Conservation (phyloP, 2,113 vertebrate genomes). For the Lota lota region DNA sequence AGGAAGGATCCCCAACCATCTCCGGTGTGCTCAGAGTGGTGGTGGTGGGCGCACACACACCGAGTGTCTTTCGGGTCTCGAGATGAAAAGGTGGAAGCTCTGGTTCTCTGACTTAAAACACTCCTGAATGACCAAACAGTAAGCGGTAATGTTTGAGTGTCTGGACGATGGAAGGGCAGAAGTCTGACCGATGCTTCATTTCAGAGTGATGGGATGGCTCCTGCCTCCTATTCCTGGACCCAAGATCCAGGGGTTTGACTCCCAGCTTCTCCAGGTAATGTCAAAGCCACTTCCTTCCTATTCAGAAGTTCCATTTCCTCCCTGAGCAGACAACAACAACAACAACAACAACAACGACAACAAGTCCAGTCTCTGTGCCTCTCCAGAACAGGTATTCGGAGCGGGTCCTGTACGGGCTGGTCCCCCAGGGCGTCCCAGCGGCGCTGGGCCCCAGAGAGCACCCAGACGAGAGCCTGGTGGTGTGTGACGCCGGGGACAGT, state of each 20-base stretch:
- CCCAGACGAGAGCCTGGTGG: conserved; percentile 80
- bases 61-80: too few relatives aligned
- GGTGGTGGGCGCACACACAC: too few relatives aligned
- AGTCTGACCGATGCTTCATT: background rate
- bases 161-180: too few relatives aligned
- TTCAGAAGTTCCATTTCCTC: background rate
- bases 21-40: too few relatives aligned
- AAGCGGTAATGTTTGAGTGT: too few relatives aligned
- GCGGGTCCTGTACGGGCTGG: conserved; percentile 77
- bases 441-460: conserved; percentile 73
- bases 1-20: too few relatives aligned
- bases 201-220: conserved; percentile 81
- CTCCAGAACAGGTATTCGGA: conserved; percentile 79
- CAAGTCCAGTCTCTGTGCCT: background rate
- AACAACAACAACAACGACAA: background rate
- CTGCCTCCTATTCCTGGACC: conserved; percentile 90
- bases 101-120: too few relatives aligned
- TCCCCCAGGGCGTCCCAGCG: conserved; percentile 78
- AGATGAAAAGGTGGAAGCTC: too few relatives aligned
- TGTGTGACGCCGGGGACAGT: conserved; percentile 75
- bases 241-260: conserved; percentile 88
- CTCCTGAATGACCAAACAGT: too few relatives aligned
- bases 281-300: background rate
- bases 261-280: conserved; percentile 81
- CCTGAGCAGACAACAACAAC: background rate